These are phyloP conservation scores for Melieria picta DNA, from an alignment of 2,888 invertebrate species.

Conservation along the genomic window DNA sequence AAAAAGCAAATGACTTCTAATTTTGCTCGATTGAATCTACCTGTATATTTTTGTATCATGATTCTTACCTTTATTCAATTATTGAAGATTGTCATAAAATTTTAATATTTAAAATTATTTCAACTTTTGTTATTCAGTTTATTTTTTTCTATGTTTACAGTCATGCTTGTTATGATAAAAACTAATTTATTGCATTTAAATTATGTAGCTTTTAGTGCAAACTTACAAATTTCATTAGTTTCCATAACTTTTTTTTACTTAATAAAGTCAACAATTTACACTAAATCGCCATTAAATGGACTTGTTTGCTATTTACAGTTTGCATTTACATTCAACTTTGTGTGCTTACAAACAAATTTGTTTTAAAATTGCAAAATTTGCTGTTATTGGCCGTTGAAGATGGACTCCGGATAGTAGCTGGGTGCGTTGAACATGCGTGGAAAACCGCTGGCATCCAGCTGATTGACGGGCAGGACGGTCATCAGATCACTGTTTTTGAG, in stretches of 20 bases:
- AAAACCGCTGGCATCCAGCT: constrained; percentile 63
- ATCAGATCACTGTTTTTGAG: constrained; percentile 60
- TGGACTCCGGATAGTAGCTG: constrained; percentile 65
- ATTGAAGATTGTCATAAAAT: no score
- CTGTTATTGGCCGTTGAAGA: constrained; percentile 63
- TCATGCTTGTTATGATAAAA: no score
- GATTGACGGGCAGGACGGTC: constrained; percentile 64
- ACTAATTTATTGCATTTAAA: constrained; percentile 1
- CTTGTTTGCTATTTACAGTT: constrained; percentile 15
- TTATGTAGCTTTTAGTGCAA: background rate
- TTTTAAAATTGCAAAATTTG: constrained; percentile 19
- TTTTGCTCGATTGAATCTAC: no score
- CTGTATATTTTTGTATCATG: no score
- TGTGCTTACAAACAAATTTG: background rate
- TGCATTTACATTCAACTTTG: background rate
- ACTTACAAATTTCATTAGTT: background rate
- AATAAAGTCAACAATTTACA: constrained; percentile 19
- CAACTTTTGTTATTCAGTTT: no score
- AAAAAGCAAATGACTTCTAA: no score
- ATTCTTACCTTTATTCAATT: no score
- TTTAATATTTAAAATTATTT: no score
- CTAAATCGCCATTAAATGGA: constrained; percentile 22
- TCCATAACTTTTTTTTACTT: background rate
- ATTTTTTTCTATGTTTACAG: no score
- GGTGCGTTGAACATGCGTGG: constrained; percentile 66